Evolutionary conservation across 2,113 vertebrate species (phyloP), one percentile per base, ranked within the genome.

Genomic region (Corydoras maculifer): DNA sequence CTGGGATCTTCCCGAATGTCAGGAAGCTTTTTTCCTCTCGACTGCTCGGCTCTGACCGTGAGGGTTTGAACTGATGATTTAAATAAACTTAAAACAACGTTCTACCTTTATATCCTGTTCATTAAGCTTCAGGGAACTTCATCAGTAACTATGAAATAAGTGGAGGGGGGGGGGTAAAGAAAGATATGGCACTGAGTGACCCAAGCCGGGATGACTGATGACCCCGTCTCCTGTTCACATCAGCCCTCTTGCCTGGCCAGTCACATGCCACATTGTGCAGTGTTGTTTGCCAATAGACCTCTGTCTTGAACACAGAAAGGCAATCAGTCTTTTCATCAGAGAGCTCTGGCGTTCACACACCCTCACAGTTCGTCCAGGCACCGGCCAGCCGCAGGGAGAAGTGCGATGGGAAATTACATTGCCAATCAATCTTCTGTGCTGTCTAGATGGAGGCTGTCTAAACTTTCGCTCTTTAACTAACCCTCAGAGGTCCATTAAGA

Each of bases 361-460:
- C 54, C 73, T 58, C 77, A 79, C 70, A 65, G 73, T 75, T 79
- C 77, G 77, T 79, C 58, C 62, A 62, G 79, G 80, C 70, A 48
- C 71, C 64, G 51, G 65, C 71, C 18, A 65, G 60, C 77, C 60
- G 60, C 69, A 77, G 74, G 51, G 58, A 76, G 71, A 78, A 70
- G 15, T 81, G 87, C 83, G 75, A 82, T 81, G 86, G 83, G 85
- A 89, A 89, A 89, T 90, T 87, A 87, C 83, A 81, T 85, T 88
- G 86, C 87, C 88, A 90, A 88, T 90, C 89, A 90, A 89, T 89
- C 86, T 84, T 82, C 74, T 82, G 81, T 77, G 78, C 80, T 73
- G 64, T 43, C 82, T 68, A 82, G 82, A 87, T 87, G 86, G 87
- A 86, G 85, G 76, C 84, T 85, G 81, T 86, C 84, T 81, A 88